phyloP scores from a whole-genome alignment of 1,140 invertebrate species.

The Cotesia vestalis region DNA sequence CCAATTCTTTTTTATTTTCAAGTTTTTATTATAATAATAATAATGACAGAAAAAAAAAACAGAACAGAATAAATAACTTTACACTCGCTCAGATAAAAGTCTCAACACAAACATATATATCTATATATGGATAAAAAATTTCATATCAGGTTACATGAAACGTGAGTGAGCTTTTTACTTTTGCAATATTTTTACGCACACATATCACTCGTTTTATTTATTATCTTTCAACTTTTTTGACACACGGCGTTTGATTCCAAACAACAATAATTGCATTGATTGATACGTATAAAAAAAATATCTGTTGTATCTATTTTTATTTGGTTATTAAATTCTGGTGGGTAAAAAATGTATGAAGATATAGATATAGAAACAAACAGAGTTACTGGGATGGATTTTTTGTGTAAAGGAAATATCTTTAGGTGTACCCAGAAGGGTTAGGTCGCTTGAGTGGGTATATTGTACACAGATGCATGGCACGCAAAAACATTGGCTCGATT shows the following conservation, averaged over 20 bases:
- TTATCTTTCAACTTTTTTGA: not conserved
- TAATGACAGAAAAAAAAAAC: no score
- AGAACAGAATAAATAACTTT: not conserved
- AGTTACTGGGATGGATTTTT: not conserved
- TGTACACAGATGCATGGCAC: slow-evolving; percentile 2
- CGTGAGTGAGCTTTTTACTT: slow-evolving; percentile 10
- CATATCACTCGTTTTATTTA: not conserved
- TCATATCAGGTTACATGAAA: slow-evolving; percentile 4
- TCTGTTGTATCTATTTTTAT: no score
- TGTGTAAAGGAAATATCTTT: slow-evolving; percentile 2
- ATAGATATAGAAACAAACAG: not conserved
- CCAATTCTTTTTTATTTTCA: no score
- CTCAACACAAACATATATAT: not conserved
- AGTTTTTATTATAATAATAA: no score
- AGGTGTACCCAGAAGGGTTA: not conserved
- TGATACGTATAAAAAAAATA: no score
- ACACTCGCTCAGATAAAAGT: slow-evolving; percentile 6
- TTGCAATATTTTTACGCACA: not conserved
- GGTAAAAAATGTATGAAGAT: not conserved
- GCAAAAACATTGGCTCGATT: slow-evolving; percentile 9
- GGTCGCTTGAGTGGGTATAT: not conserved
- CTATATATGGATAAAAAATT: not conserved
- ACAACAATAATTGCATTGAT: not conserved
- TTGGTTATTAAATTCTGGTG: no score
- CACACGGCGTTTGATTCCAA: not conserved